Base-by-base conservation (phyloP, 2,797 vertebrate species). In the Sebastiscus albofasciatus region DNA sequence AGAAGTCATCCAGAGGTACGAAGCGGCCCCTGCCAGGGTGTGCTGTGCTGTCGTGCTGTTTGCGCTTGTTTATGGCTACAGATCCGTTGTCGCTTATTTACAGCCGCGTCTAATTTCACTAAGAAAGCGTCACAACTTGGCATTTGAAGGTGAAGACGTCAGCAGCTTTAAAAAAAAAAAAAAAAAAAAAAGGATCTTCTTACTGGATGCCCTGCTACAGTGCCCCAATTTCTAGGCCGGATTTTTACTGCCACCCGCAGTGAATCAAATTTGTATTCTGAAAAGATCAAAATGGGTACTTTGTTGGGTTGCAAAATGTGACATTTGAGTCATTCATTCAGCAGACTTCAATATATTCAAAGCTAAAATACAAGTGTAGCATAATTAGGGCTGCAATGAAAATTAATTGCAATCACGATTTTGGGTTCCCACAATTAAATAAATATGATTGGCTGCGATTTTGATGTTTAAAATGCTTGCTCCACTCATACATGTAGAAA, bases 1-100 rank as follows among this genome's bases (percentile, higher is more conserved):
- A 59, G 94, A 96, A 87, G 92, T 97, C 93, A 97, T 96, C 89
- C 97, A 97, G 97, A 98, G 97, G 97, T 97, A 98, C 90, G 96
- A 93, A 93, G 70, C 11, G 79, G 68, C 49, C 77, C 71, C 67
- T 72, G 77, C 34, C 67, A 73, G 61, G 68, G 31, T 71, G 26
- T 73, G 80, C 61, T 72, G 26, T 77, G 72, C 81, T 67, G 12
- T 42, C 82, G 77, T 39, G 74, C 73, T 27, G 64, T 67, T 82
- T 46, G 72, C 65, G 0, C 79, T 85, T n/a, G 36, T 75, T 79
- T 81, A 58, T 77, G 75, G 36, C 56, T 72, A 13, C 46, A 22
- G 73, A 68, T 66, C 66, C 13, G 20, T 65, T 77, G 65, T 81
- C 29, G 20, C 70, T 86, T 88, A 75, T 80, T 88, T 88, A 83